These are phyloP conservation scores for Lineus longissimus DNA, from an alignment of 1,140 invertebrate species.

Conservation along the genomic window DNA sequence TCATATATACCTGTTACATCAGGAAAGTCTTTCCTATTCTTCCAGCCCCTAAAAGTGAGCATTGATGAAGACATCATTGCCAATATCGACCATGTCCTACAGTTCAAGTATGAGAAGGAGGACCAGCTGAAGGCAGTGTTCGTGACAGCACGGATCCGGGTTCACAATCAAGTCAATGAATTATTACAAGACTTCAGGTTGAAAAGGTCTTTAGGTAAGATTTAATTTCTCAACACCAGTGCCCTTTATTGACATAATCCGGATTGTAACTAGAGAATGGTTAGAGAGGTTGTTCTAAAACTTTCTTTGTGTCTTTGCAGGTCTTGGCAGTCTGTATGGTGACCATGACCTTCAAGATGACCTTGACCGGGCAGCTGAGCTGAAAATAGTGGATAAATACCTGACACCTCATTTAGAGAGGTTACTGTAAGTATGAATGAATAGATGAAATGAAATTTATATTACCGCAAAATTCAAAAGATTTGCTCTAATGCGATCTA, in stretches of 20 bases:
- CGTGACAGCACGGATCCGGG: slow-evolving; percentile 75
- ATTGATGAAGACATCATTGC: slow-evolving; percentile 37
- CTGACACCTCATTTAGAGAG: slow-evolving; percentile 70
- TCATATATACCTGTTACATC: too few species aligned
- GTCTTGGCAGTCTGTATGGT: slow-evolving; percentile 85
- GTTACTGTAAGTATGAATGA: slow-evolving; percentile 61
- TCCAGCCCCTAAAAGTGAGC: slow-evolving; percentile 73
- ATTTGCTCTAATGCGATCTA: too few species aligned
- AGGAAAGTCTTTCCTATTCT: slow-evolving; percentile 27
- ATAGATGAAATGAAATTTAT: too few species aligned
- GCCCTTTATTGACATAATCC: too few species aligned
- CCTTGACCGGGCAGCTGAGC: slow-evolving; percentile 76
- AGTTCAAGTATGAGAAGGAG: slow-evolving; percentile 76
- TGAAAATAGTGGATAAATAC: slow-evolving; percentile 69
- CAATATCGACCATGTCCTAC: slow-evolving; percentile 63
- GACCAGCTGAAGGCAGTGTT: slow-evolving; percentile 84
- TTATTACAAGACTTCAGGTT: slow-evolving; percentile 84
- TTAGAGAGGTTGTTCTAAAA: not conserved
- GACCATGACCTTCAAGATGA: slow-evolving; percentile 75
- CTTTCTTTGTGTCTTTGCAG: slow-evolving; percentile 47
- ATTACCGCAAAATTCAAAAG: too few species aligned
- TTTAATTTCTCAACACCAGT: not conserved
- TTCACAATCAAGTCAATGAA: slow-evolving; percentile 79
- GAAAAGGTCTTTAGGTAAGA: slow-evolving; percentile 69
- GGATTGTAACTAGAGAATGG: not conserved